A percentile compares a stretch with the other conserved stretches of the same genome.
Conservation (phyloP, 2,888 invertebrate genomes). For the Cyclophora albipunctata region DNA sequence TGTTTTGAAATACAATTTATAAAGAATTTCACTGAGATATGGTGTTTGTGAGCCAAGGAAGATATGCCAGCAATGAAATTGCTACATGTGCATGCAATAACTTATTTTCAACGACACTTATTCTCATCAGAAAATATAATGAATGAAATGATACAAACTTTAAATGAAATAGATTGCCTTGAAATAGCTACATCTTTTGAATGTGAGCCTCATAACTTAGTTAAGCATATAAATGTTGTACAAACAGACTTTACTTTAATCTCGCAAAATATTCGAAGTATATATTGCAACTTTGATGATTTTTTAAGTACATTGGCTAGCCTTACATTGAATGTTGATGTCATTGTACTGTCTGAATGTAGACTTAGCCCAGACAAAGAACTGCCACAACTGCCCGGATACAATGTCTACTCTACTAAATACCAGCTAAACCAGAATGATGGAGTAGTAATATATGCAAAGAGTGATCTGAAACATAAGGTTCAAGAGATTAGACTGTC, state of each 20-base stretch:
- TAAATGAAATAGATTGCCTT: neutral
- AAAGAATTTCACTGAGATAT: no score
- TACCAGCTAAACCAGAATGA: slow-evolving; percentile 12
- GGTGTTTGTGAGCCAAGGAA: no score
- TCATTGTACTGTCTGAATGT: slow-evolving; percentile 16
- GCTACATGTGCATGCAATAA: no score
- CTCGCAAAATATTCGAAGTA: slow-evolving; percentile 17
- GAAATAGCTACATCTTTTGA: no score
- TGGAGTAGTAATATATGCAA: slow-evolving; percentile 12
- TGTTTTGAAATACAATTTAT: no score
- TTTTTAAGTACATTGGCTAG: slow-evolving; percentile 6
- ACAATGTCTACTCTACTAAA: slow-evolving; percentile 1
- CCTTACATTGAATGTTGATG: slow-evolving; percentile 10
- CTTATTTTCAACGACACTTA: no score
- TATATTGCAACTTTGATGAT: slow-evolving; percentile 12
- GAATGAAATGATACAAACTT: neutral
- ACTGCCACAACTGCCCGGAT: slow-evolving; percentile 7
- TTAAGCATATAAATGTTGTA: no score
- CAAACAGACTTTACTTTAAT: slow-evolving; percentile 8
- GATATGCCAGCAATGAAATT: no score
- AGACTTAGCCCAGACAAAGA: slow-evolving; percentile 8
- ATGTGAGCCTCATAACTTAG: no score
- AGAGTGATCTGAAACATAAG: slow-evolving; percentile 1
- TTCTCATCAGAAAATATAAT: no score
- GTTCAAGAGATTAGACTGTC: slow-evolving; percentile 7